Conservation (phyloP, 1,140 invertebrate species). For the Rhizoglyphus robini region DNA sequence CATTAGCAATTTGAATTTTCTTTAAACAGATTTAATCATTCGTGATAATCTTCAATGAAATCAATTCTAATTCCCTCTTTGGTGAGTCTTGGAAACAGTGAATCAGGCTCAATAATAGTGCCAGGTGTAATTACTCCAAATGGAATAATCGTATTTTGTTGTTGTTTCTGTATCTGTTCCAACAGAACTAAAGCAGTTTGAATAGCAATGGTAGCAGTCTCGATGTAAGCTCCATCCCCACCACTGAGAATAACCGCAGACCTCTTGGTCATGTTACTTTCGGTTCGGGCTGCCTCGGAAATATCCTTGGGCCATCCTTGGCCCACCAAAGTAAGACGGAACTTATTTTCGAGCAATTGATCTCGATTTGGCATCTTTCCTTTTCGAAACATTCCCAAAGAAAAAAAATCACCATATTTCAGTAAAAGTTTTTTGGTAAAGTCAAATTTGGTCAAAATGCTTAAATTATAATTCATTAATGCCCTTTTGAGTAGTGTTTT, state of each 20-base stretch:
- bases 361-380: conserved; percentile 48
- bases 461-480: conserved; percentile 44
- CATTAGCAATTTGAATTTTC: too few relatives aligned
- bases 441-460: conserved; percentile 39
- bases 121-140: conserved; percentile 10
- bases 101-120: neutral
- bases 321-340: conserved; percentile 53
- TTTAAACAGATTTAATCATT: too few relatives aligned
- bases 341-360: conserved; percentile 44
- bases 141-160: neutral
- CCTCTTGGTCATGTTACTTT: conserved; percentile 44
- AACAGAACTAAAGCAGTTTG: conserved; percentile 57
- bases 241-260: conserved; percentile 45
- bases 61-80: neutral
- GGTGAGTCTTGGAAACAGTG: neutral
- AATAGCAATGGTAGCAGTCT: conserved; percentile 56
- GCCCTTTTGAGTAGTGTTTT: conserved; percentile 37
- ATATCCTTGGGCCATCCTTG: conserved; percentile 57
- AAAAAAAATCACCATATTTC: conserved; percentile 57
- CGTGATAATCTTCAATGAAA: neutral
- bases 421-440: conserved; percentile 49
- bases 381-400: conserved; percentile 49
- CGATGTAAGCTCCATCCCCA: conserved; percentile 58
- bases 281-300: conserved; percentile 30
- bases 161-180: conserved; percentile 50